Evolutionary conservation across 2,797 vertebrate genomes (phyloP).

Genomic region (Tarsius wallacei): DNA sequence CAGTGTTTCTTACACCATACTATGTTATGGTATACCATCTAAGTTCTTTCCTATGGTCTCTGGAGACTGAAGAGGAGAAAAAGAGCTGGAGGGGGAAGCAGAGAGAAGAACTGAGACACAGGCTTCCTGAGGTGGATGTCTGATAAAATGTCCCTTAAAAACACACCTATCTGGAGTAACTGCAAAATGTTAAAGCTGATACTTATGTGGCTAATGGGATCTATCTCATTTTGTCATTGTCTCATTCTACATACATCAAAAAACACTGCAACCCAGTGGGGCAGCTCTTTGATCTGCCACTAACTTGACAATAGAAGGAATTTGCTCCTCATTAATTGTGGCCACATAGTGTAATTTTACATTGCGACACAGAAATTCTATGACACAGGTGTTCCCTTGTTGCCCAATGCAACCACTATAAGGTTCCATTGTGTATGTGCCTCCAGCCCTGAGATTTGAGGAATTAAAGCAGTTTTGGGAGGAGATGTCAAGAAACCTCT

Average conservation of each 20-base stretch:
- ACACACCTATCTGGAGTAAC: not conserved
- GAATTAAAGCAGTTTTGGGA: slow-evolving; percentile 66
- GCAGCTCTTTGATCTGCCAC: slow-evolving; percentile 20
- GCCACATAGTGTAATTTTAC: slow-evolving; percentile 3
- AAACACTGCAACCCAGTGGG: not conserved
- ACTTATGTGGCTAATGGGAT: not conserved
- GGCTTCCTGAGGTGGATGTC: not conserved
- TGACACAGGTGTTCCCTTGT: not conserved
- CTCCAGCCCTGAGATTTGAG: slow-evolving; percentile 47
- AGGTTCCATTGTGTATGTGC: not conserved
- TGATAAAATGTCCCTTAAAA: not conserved
- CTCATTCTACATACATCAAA: not conserved
- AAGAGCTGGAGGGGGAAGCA: not conserved
- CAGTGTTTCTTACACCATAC: not conserved
- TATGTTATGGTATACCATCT: not conserved
- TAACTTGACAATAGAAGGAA: not conserved
- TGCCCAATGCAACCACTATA: not conserved
- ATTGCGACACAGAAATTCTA: not conserved
- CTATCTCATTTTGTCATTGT: not conserved
- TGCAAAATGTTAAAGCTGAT: slow-evolving; percentile 1
- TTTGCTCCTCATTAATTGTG: not conserved
- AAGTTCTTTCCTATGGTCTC: not conserved
- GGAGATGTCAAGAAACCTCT: slow-evolving; percentile 71
- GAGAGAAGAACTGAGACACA: not conserved
- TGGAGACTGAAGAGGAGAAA: not conserved